phyloP scores from a whole-genome alignment of 2,888 invertebrate genomes.

The Drosophila fungiperda region DNA sequence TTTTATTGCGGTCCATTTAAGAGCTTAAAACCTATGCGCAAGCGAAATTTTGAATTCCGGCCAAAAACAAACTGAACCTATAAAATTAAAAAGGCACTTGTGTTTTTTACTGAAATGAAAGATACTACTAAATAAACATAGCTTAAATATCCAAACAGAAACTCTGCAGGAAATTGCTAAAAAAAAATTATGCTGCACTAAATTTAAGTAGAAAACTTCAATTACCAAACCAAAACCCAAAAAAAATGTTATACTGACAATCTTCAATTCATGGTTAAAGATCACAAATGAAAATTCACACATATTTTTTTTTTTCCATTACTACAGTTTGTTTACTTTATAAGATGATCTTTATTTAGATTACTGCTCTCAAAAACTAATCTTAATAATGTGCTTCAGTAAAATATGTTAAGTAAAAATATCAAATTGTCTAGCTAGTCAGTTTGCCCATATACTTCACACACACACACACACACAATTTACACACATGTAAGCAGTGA shows the following conservation, averaged over 20 bases:
- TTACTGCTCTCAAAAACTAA: slow-evolving; percentile 3
- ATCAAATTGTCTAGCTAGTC: slow-evolving; percentile 7
- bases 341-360: slow-evolving; percentile 2
- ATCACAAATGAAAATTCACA: neutral
- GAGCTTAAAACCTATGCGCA: slow-evolving; percentile 26
- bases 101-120: neutral
- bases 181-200: neutral
- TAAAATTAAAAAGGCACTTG: neutral
- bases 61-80: slow-evolving; percentile 1
- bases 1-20: slow-evolving; percentile 40
- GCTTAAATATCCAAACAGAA: neutral
- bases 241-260: neutral
- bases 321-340: neutral
- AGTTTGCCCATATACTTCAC: neutral
- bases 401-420: slow-evolving; percentile 9
- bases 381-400: slow-evolving; percentile 1
- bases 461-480: neutral
- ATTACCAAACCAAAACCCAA: neutral
- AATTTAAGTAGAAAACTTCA: neutral
- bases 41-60: slow-evolving; percentile 18
- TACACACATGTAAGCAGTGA: neutral
- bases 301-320: neutral
- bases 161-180: neutral
- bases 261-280: neutral
- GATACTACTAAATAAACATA: neutral